Evolutionary conservation across 2,888 invertebrate species (phyloP).

Genomic region (Lepidochitona cinerea): DNA sequence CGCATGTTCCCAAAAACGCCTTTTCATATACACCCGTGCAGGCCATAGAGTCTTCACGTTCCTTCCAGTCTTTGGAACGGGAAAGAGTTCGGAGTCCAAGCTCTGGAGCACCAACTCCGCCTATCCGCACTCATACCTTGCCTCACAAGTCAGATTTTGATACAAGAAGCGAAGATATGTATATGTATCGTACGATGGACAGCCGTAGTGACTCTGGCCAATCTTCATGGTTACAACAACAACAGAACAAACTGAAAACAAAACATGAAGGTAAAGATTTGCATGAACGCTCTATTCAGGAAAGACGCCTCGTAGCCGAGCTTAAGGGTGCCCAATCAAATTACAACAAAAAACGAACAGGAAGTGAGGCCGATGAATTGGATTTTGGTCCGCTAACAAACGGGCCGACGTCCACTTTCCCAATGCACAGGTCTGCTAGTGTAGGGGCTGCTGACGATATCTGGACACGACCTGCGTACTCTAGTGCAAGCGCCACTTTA

Average conservation of each 20-base stretch:
- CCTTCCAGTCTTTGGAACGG: conserved; percentile 23
- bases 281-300: conserved; percentile 68
- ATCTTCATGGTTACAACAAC: conserved; percentile 65
- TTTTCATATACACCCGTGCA: conserved; percentile 57
- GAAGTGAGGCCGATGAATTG: conserved; percentile 71
- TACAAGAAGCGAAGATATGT: conserved; percentile 41
- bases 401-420: conserved; percentile 40
- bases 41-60: conserved; percentile 16
- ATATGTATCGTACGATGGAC: conserved; percentile 43
- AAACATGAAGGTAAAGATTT: conserved; percentile 49
- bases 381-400: conserved; percentile 40
- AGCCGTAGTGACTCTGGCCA: conserved; percentile 40
- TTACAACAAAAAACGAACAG: conserved; percentile 75
- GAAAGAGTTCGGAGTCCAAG: conserved; percentile 18
- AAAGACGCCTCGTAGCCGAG: conserved; percentile 85
- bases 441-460: background rate
- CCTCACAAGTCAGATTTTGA: conserved; percentile 63
- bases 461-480: background rate
- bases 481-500: background rate
- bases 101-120: background rate
- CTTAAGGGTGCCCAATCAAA: conserved; percentile 67
- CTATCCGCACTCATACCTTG: conserved; percentile 34
- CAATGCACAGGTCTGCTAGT: background rate
- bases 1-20: conserved; percentile 43
- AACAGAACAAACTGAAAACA: conserved; percentile 62